These are phyloP conservation scores for Calliphora vomitoria DNA, from an alignment of 2,888 invertebrate species.

Conservation along the genomic window DNA sequence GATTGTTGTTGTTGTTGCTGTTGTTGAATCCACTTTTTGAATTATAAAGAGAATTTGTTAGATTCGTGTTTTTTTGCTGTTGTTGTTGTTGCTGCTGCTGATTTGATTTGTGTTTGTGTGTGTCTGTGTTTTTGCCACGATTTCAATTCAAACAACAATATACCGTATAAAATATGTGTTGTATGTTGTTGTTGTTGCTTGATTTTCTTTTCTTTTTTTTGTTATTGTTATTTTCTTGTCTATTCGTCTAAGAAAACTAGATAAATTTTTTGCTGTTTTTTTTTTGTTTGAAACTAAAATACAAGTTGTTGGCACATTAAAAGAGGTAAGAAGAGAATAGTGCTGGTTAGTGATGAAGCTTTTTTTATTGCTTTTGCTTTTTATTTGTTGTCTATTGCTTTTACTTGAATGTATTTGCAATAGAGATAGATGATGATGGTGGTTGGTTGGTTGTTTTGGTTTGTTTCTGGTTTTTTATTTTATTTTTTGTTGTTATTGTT, in stretches of 20 bases:
- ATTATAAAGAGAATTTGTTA: conserved; percentile 42
- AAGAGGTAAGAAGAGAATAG: conserved; percentile 58
- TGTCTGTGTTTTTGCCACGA: conserved; percentile 65
- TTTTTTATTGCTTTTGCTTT: conserved; percentile 23
- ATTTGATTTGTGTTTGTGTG: conserved; percentile 27
- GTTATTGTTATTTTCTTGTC: neutral
- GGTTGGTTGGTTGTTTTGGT: conserved; percentile 44
- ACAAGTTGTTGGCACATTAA: conserved; percentile 66
- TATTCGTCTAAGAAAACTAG: conserved; percentile 67
- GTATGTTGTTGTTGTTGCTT: neutral
- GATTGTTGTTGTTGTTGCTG: neutral
- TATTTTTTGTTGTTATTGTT: neutral
- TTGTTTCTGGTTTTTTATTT: neutral
- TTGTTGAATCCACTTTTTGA: neutral
- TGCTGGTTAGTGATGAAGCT: conserved; percentile 28
- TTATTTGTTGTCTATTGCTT: conserved; percentile 13
- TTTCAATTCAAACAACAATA: conserved; percentile 64
- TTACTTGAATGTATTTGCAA: conserved; percentile 21
- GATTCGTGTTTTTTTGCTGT: conserved; percentile 38
- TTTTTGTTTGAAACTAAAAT: conserved; percentile 47
- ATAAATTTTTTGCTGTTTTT: conserved; percentile 51
- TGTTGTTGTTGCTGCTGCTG: neutral
- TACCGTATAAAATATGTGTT: conserved; percentile 36
- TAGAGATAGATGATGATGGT: conserved; percentile 23
- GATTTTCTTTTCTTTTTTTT: no score